Percentiles rank a stretch among this genome's conserved stretches.
These are phyloP conservation scores for Hesperophylax magnus DNA, from an alignment of 1,140 invertebrate genomes.

Conservation along the genomic window DNA sequence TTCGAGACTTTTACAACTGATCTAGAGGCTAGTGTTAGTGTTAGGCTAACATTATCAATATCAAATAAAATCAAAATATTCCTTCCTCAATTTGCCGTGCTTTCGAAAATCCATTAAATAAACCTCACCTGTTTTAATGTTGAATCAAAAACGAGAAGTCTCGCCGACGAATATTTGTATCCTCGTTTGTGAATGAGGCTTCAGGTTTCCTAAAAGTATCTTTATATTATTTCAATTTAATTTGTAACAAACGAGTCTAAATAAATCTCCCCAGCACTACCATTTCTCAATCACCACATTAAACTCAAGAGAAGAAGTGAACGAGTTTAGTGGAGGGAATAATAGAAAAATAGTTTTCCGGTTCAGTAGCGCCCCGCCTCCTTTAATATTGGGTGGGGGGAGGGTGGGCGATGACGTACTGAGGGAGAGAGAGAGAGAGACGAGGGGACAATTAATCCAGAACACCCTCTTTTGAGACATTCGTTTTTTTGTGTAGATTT, in stretches of 20 bases:
- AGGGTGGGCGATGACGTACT: not conserved
- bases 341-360: conserved; percentile 56
- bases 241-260: not conserved
- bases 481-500: not conserved
- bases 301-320: conserved; percentile 19
- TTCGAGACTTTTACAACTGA: too few species aligned
- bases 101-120: too few species aligned
- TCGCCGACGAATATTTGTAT: too few species aligned
- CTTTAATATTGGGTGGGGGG: not conserved
- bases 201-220: too few species aligned
- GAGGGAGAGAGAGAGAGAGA: not conserved
- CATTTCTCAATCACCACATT: not conserved
- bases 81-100: too few species aligned
- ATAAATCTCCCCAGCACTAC: not conserved
- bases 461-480: not conserved
- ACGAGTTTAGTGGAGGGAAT: conserved; percentile 48
- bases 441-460: conserved; percentile 4
- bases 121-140: too few species aligned
- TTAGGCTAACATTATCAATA: too few species aligned
- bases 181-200: not conserved
- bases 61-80: too few species aligned
- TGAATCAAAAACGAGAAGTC: too few species aligned
- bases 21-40: too few species aligned
- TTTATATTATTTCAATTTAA: too few species aligned
- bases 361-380: conserved; percentile 49